Evolutionary conservation across 2,888 invertebrate species (phyloP), one percentile per base, ranked within the genome.

Genomic region (Metacarcinus magister): DNA sequence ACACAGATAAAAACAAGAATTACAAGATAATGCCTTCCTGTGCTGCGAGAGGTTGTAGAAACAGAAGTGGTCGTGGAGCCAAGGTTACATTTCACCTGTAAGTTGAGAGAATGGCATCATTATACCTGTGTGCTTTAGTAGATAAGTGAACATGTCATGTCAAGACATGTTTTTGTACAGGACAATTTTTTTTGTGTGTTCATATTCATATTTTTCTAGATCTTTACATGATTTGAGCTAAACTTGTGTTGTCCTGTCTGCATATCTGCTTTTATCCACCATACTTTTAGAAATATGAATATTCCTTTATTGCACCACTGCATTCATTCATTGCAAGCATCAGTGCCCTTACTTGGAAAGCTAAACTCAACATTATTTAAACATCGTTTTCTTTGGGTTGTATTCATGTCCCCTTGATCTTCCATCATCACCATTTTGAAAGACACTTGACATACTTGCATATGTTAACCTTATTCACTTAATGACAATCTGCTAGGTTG

Each of bases 51-150:
- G 75, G 28, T 28, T 75, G 75, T 75, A n/a, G n/a, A 28, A 75
- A 75, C n/a, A 75, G 75, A n/a, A 75, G 75, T 75, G 75, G 75
- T 75, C 75, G 28, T 75, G 75, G 75, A 28, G 10, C 28, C 28
- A 75, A 75, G 28, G 75, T 75, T 75, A 75, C 75, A 75, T 75
- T 75, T 75, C 75, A 75, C 28, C 75, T 75, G 75, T 75, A 75
- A 75, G 75, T 75, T 75, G 60, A 28, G n/a, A n/a, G 3, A n/a
- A 67, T n/a, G n/a, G n/a, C 67, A 19, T 7, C 67, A 67, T 2
- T 67, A 28, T 54, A 16, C 54, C 0, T 54, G 54, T 54, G 16
- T 54, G 54, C 54, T 16, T 54, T 54, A 54, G 54, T 16, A 54
- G 16, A 16, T 54, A 54, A 39, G 39, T 39, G 39, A 39, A 39